Evolutionary conservation across 2,797 vertebrate genomes (phyloP).

Genomic region (Pampus argenteus): DNA sequence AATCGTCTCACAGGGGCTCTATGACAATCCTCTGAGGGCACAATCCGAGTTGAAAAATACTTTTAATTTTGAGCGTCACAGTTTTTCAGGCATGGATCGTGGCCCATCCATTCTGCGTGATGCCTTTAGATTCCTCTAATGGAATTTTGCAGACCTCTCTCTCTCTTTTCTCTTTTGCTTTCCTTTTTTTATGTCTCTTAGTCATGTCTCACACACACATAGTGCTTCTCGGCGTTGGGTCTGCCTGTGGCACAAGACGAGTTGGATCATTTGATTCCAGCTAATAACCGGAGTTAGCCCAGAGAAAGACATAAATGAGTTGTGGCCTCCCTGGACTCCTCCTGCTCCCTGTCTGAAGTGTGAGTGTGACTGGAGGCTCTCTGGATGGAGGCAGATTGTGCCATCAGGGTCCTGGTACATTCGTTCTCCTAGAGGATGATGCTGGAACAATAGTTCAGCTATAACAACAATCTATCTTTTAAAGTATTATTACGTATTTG

Average conservation of each 20-base stretch:
- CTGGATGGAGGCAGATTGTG: conserved; percentile 46
- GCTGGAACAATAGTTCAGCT: background rate
- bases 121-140: conserved; percentile 74
- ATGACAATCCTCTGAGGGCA: conserved; percentile 53
- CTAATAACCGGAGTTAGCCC: conserved; percentile 80
- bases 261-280: conserved; percentile 84
- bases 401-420: conserved; percentile 25
- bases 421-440: conserved; percentile 12
- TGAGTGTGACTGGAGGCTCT: conserved; percentile 50
- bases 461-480: background rate
- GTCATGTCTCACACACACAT: conserved; percentile 25
- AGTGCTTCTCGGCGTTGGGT: conserved; percentile 39
- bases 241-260: conserved; percentile 74
- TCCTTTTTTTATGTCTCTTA: background rate
- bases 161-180: conserved; percentile 2
- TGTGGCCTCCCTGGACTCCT: conserved; percentile 69
- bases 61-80: conserved; percentile 79
- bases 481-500: background rate
- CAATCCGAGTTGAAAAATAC: conserved; percentile 80
- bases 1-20: conserved; percentile 33
- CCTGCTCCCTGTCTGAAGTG: conserved; percentile 62
- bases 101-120: conserved; percentile 76
- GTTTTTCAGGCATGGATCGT: conserved; percentile 69
- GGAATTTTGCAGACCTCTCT: conserved; percentile 61
- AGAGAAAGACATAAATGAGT: conserved; percentile 80